Percentiles rank a stretch among this genome's conserved stretches.
These are phyloP conservation scores for Leptinotarsa undecemlineata DNA, from an alignment of 1,140 invertebrate species.

Conservation along the genomic window DNA sequence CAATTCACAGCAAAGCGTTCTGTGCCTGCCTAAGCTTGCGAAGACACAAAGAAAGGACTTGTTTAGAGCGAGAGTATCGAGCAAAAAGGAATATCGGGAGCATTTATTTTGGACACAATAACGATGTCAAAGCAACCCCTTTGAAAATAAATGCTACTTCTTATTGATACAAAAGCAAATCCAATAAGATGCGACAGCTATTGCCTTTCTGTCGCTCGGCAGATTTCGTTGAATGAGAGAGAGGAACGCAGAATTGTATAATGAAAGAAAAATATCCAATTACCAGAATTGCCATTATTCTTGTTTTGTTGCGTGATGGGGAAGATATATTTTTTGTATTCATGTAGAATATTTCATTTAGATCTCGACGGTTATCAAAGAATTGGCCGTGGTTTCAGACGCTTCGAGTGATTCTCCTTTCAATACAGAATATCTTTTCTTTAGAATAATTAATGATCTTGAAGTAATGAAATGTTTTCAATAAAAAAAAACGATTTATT, in stretches of 20 bases:
- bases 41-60: conserved; percentile 8
- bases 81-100: conserved; percentile 16
- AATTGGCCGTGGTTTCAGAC: too few species aligned
- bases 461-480: neutral
- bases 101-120: conserved; percentile 38
- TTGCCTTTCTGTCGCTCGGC: conserved; percentile 24
- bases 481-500: too few species aligned
- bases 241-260: conserved; percentile 7
- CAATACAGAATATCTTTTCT: too few species aligned
- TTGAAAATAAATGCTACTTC: conserved; percentile 38
- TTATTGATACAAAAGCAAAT: conserved; percentile 45
- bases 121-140: conserved; percentile 34
- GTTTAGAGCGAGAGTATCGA: conserved; percentile 12
- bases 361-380: too few species aligned
- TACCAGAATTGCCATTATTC: conserved; percentile 26
- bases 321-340: conserved; percentile 10
- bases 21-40: neutral
- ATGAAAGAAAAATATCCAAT: conserved; percentile 33
- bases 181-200: conserved; percentile 43
- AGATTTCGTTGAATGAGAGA: neutral
- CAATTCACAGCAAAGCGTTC: neutral
- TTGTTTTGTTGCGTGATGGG: conserved; percentile 11
- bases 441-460: neutral
- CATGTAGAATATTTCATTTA: conserved; percentile 2
- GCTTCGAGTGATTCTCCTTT: too few species aligned